Evolutionary conservation across 1,140 invertebrate genomes (phyloP).

Genomic region (Dinothrombium tinctorium): DNA sequence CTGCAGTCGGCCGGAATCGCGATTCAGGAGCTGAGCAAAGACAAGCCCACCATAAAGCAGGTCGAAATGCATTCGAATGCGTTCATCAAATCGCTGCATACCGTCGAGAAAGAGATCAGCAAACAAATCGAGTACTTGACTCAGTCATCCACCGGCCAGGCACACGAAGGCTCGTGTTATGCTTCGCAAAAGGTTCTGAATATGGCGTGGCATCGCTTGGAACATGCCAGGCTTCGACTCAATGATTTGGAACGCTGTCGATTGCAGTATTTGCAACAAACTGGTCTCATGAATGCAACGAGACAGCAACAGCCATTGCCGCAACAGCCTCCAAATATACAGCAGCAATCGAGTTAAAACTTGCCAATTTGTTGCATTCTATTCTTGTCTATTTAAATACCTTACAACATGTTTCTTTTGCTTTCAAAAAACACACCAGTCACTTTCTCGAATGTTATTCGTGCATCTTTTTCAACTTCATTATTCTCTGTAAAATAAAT

Average conservation of each 20-base stretch:
- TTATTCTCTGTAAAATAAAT: no score
- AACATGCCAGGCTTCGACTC: conserved; percentile 56
- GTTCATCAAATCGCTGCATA: conserved; percentile 65
- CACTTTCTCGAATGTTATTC: no score
- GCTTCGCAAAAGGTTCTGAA: conserved; percentile 79
- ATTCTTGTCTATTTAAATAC: no score
- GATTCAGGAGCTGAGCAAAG: conserved; percentile 67
- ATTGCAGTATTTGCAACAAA: not conserved
- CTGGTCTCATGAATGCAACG: no score
- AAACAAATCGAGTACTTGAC: conserved; percentile 88
- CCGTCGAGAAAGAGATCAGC: conserved; percentile 64
- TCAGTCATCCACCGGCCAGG: conserved; percentile 85
- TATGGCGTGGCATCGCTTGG: conserved; percentile 82
- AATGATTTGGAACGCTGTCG: conserved; percentile 42
- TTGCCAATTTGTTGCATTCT: no score
- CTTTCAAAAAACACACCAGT: no score
- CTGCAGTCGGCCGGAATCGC: conserved; percentile 41
- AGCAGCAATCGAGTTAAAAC: no score
- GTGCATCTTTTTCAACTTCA: no score
- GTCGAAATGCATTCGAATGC: conserved; percentile 67
- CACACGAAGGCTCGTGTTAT: conserved; percentile 84
- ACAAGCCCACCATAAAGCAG: conserved; percentile 76
- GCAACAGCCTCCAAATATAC: no score
- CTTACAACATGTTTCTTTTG: no score
- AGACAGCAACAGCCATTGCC: no score